Conservation (phyloP, 2,888 invertebrate species). For the Sphaerophoria taeniata region DNA sequence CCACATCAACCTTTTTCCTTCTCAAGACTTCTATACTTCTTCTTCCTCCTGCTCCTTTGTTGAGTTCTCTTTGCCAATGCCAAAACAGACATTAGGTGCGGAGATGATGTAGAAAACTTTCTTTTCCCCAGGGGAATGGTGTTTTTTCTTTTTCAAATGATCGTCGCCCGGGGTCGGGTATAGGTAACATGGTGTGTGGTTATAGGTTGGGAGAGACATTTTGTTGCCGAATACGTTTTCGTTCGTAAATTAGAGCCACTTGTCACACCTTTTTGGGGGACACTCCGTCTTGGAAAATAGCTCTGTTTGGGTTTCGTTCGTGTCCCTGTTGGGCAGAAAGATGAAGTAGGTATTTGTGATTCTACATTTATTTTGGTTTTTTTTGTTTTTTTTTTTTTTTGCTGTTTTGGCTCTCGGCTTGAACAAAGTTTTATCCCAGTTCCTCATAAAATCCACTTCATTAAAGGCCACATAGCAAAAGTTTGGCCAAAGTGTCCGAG, state of each 20-base stretch:
- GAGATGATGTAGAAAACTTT: constrained; percentile 18
- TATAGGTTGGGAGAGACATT: constrained; percentile 1
- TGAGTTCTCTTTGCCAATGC: no score
- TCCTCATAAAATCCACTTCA: constrained; percentile 54
- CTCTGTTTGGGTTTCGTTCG: constrained; percentile 26
- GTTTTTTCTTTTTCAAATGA: neutral
- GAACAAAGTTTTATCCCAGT: constrained; percentile 33
- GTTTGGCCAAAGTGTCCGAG: constrained; percentile 33
- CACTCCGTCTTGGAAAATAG: constrained; percentile 28
- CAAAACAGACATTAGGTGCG: neutral
- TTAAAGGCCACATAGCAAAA: constrained; percentile 61
- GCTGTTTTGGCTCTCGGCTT: neutral
- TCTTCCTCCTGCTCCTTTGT: no score
- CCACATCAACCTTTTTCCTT: constrained; percentile 13
- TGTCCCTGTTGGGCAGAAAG: neutral
- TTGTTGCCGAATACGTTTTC: constrained; percentile 59
- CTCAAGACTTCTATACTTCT: neutral
- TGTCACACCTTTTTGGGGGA: constrained; percentile 66
- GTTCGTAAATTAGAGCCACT: constrained; percentile 67
- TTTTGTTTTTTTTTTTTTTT: neutral
- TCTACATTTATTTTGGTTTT: neutral
- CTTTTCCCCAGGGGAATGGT: constrained; percentile 11
- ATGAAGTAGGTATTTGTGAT: constrained; percentile 22
- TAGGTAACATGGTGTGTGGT: constrained; percentile 13
- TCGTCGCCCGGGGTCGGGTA: neutral